Evolutionary conservation across 1,140 invertebrate species (phyloP), one percentile per base, ranked within the genome.

Genomic region (Drosophila nebulosa): DNA sequence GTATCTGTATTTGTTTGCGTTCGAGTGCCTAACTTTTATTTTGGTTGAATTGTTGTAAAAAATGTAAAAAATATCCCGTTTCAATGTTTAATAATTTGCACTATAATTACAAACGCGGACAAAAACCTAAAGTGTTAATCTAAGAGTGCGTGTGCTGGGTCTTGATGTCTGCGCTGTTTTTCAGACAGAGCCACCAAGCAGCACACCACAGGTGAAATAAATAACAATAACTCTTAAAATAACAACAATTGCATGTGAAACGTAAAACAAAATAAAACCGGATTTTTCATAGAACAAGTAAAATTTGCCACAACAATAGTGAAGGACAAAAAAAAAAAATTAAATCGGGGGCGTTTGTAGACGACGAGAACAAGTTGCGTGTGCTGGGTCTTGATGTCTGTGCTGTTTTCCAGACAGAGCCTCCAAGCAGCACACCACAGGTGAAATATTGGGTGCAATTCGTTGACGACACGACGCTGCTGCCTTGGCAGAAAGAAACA

Each of bases 381-480:
- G 68, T 53, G 64, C 70, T 78, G 78, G 78, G 80, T 77, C 81
- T 85, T 85, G 64, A 86, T 86, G 83, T 86, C 83, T 86, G 75
- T 75, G 75, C 78, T 86, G 72, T 68, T 81, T 78, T 74, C 81
- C 83, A 83, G 78, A 69, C 74, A 78, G 78, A 85, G 78, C 39
- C 39, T 21, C 39, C 39, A 46, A 46, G 39, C 39, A 46, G 39
- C 39, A 46, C 83, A 76, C 83, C 52, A 83, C 83, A 86, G 83
- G 83, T 86, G 84, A 86, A 88, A 65, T 89, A 86, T 86, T 80
- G 83, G 83, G 71, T 86, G 83, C 83, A 86, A 79, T 73, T 72
- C 78, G 74, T 65, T 64, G 72, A 58, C 70, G 72, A 58, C 32
- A 60, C 64, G 66, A 21, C 56, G 58, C 42, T 59, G 79, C 70